Base-by-base conservation (phyloP, 2,113 vertebrate genomes). In the Bos indicus region DNA sequence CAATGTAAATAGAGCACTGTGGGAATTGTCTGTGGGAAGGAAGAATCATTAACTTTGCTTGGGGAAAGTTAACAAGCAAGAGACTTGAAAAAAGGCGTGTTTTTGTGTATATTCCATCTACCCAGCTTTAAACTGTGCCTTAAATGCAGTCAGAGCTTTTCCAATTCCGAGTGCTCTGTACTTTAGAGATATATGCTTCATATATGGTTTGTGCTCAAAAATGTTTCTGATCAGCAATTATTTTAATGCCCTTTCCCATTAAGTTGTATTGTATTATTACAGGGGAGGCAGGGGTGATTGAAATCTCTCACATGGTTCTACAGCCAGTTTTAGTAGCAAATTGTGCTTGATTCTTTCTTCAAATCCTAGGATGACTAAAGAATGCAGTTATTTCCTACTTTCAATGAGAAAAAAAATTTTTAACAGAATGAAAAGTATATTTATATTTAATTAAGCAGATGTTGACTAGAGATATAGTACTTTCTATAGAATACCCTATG, bases 361-460 rank as follows among this genome's bases (percentile, higher is more conserved):
- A 95, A 60, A 96, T 19, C 30, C 91, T 88, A 59, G 54, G 7
- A 33, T 80, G 26, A 54, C 7, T 56, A 23, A 67, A 64, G 95
- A 95, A 3, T 94, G 17, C 36, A 62, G 40, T 90, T 88, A 93
- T 62, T 81, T 94, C 57, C 4, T 56, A 95, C n/a, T 96, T 40
- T 46, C 60, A 60, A 36, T 92, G 78, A 81, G 40, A 40, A 97
- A 98, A 96, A 96, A 43, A 15, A 3, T 6, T 5, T 97, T 96
- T 81, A 60, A 30, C 2, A 96, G 10, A 81, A 15, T 11, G 28
- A 9, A 85, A 74, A 93, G 23, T 92, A 97, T 84, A 95, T 7
- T 90, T 91, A 84, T 94, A 54, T 48, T 82, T 95, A 95, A 98
- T 94, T 74, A 62, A 97, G n/a, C 77, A 81, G 13, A n/a, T 4